These are phyloP conservation scores for Hyposoter dolosus DNA, from an alignment of 2,888 invertebrate genomes.

Conservation along the genomic window DNA sequence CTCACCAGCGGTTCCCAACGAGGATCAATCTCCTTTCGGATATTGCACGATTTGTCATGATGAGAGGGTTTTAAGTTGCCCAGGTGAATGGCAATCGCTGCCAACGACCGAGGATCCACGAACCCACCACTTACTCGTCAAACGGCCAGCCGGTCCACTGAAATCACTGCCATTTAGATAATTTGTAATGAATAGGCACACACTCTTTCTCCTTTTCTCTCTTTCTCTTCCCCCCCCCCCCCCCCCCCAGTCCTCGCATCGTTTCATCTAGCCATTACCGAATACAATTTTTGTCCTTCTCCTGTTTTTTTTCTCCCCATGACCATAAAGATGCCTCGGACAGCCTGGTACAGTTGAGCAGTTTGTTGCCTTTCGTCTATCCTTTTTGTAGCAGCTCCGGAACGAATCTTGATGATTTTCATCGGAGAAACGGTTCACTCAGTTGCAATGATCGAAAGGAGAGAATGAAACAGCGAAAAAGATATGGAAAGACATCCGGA, in stretches of 20 bases:
- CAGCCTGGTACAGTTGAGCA: conserved; percentile 8
- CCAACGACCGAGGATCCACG: conserved; percentile 76
- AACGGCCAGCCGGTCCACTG: conserved; percentile 83
- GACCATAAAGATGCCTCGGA: conserved; percentile 38
- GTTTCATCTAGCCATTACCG: conserved; percentile 48
- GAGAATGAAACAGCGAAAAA: conserved; percentile 14
- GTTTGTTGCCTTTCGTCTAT: conserved; percentile 18
- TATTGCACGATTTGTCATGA: conserved; percentile 60
- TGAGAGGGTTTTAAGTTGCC: conserved; percentile 66
- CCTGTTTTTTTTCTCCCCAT: conserved; percentile 65
- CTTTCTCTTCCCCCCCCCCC: conserved; percentile 42
- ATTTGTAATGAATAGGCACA: conserved; percentile 87
- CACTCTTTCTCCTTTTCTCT: conserved; percentile 41
- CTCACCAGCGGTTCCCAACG: conserved; percentile 81
- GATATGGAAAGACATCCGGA: conserved; percentile 49
- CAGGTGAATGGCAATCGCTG: conserved; percentile 77
- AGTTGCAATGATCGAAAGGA: conserved; percentile 33
- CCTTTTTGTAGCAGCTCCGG: neutral
- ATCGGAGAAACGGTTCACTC: conserved; percentile 44
- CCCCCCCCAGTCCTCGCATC: conserved; percentile 43
- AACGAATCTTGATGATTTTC: conserved; percentile 31
- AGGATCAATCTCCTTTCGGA: conserved; percentile 47
- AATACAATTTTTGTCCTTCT: conserved; percentile 71
- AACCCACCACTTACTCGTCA: conserved; percentile 85
- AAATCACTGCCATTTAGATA: conserved; percentile 87